Evolutionary conservation across 2,113 vertebrate species (phyloP).

Genomic region (Bubo bubo): DNA sequence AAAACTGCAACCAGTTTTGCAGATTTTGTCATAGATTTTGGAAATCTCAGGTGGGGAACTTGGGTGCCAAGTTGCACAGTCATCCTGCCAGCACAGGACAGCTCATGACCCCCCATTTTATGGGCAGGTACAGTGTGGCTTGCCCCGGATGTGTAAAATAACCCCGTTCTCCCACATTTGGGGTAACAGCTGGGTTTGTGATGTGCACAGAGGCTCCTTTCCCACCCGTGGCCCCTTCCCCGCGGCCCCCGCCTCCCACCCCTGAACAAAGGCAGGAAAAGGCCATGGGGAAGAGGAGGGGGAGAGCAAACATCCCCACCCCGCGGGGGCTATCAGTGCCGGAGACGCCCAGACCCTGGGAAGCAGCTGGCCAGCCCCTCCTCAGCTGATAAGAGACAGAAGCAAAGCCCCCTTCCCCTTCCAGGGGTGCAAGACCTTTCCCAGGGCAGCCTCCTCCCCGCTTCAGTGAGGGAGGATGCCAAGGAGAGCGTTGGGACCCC

Average conservation of each 20-base stretch:
- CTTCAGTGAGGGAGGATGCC: background rate
- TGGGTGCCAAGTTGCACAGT: background rate
- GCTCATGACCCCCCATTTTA: accelerated
- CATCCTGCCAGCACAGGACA: background rate
- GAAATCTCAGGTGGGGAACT: background rate
- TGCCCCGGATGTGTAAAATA: background rate
- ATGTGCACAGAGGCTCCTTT: background rate
- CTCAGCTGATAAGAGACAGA: background rate
- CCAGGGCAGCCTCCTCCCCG: background rate
- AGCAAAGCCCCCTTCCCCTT: background rate
- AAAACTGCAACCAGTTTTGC: background rate
- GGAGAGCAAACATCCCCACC: slow-evolving; percentile 51
- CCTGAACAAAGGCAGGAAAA: slow-evolving; percentile 68
- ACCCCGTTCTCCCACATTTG: background rate
- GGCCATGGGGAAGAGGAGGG: slow-evolving; percentile 19
- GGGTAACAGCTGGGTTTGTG: background rate
- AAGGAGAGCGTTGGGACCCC: background rate
- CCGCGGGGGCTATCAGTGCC: background rate
- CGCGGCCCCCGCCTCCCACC: background rate
- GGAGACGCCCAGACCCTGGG: slow-evolving; percentile 5
- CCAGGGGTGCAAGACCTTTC: background rate
- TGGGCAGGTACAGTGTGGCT: accelerated
- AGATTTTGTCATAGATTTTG: background rate
- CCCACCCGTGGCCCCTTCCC: background rate
- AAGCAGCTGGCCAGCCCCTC: background rate